These are phyloP conservation scores for Cephus rjabovi DNA, from an alignment of 2,888 invertebrate species.

Conservation along the genomic window DNA sequence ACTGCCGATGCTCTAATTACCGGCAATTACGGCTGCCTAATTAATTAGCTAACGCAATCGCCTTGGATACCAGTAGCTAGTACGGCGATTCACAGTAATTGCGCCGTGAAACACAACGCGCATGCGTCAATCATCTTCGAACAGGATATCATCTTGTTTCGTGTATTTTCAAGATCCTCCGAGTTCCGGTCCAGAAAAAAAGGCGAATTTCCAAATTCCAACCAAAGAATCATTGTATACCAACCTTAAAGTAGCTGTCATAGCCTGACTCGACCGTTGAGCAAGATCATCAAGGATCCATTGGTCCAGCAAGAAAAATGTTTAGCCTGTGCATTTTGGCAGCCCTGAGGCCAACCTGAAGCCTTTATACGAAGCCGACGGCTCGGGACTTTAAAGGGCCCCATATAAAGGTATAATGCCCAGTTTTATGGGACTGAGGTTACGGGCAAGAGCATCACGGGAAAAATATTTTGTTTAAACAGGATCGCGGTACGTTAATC, in stretches of 20 bases:
- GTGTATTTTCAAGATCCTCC: background rate
- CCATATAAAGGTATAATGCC: constrained; percentile 24
- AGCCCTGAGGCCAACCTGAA: background rate
- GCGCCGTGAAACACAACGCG: constrained; percentile 11
- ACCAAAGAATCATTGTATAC: background rate
- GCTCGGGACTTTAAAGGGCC: background rate
- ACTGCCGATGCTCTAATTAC: constrained; percentile 56
- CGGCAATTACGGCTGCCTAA: constrained; percentile 59
- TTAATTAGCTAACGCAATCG: constrained; percentile 60
- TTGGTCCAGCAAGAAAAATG: background rate
- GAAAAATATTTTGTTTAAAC: constrained; percentile 46
- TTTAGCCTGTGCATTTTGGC: background rate
- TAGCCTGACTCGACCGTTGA: background rate
- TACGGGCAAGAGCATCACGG: constrained; percentile 14
- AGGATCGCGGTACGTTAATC: constrained; percentile 19
- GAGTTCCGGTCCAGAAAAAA: background rate
- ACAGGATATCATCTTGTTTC: background rate
- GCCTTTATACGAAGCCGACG: background rate
- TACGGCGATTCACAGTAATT: constrained; percentile 36
- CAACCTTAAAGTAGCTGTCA: background rate
- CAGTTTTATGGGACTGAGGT: constrained; percentile 38
- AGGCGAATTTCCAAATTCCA: background rate
- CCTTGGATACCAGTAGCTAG: constrained; percentile 42
- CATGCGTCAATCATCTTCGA: background rate
- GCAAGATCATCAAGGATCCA: background rate